Evolutionary conservation across 1,140 invertebrate genomes (phyloP).

Genomic region (Ectropis grisescens): DNA sequence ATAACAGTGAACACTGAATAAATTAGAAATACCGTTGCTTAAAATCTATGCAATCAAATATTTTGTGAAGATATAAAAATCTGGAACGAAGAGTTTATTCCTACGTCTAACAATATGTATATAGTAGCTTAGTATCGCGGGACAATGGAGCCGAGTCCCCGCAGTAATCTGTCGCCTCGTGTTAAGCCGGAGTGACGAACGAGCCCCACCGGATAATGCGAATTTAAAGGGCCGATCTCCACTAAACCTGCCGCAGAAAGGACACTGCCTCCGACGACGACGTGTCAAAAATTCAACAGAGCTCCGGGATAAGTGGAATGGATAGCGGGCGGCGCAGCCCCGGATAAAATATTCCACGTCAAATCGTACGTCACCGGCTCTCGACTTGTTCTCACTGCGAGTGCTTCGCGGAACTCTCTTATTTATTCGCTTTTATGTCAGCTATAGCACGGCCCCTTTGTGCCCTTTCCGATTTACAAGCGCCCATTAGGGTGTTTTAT

Average conservation of each 20-base stretch:
- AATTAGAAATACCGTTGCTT: no score
- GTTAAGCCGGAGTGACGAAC: slow-evolving; percentile 5
- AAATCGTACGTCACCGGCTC: slow-evolving; percentile 66
- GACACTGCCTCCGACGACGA: slow-evolving; percentile 35
- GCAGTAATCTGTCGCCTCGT: slow-evolving; percentile 5
- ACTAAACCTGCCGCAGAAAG: slow-evolving; percentile 55
- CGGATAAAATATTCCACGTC: slow-evolving; percentile 66
- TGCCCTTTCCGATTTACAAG: slow-evolving; percentile 44
- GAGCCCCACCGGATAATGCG: slow-evolving; percentile 30
- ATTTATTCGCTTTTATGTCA: slow-evolving; percentile 62
- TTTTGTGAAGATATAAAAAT: no score
- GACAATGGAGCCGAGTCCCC: no score
- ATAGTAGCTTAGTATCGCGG: no score
- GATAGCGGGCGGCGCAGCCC: slow-evolving; percentile 40
- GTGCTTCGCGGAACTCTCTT: slow-evolving; percentile 59
- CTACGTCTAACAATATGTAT: no score
- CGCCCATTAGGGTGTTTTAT: slow-evolving; percentile 31
- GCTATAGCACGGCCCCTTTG: slow-evolving; percentile 41
- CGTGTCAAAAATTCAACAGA: slow-evolving; percentile 67
- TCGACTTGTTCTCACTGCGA: slow-evolving; percentile 51
- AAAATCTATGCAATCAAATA: no score
- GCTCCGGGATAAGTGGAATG: slow-evolving; percentile 60
- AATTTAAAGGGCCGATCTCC: slow-evolving; percentile 50
- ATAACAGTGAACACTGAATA: no score
- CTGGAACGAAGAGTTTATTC: no score